phyloP scores from a whole-genome alignment of 2,797 vertebrate genomes.

The Babyrousa celebensis region DNA sequence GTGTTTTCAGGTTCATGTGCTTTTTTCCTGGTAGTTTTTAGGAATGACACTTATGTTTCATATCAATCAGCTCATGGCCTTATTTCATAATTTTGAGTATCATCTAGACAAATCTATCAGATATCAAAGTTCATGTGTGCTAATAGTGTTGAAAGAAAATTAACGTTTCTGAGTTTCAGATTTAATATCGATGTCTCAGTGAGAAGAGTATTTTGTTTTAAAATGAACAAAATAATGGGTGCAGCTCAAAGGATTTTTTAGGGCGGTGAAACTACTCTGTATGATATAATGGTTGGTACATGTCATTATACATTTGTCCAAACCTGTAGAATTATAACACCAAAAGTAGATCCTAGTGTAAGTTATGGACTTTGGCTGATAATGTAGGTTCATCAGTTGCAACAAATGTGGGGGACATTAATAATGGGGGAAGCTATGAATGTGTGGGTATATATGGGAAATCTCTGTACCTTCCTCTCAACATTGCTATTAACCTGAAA shows the following conservation, averaged over 20 bases:
- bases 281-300: neutral
- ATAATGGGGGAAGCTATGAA: too few relatives aligned
- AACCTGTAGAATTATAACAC: too few relatives aligned
- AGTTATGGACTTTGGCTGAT: too few relatives aligned
- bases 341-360: too few relatives aligned
- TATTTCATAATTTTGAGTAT: conserved; percentile 67
- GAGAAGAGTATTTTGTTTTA: conserved; percentile 60
- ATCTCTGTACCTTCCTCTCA: too few relatives aligned
- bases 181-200: neutral
- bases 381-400: too few relatives aligned
- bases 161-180: conserved; percentile 22
- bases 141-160: conserved; percentile 52
- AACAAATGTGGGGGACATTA: too few relatives aligned
- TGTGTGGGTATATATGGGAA: too few relatives aligned
- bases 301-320: too few relatives aligned
- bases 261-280: neutral
- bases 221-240: conserved; percentile 6
- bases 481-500: too few relatives aligned
- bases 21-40: conserved; percentile 58
- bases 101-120: conserved; percentile 28
- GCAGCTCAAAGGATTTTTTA: neutral
- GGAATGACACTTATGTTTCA: conserved; percentile 42
- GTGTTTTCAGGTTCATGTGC: conserved; percentile 48
- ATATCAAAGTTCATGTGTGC: neutral
- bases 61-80: conserved; percentile 37